These are phyloP conservation scores for Athene cunicularia DNA, from an alignment of 2,113 vertebrate genomes.

Conservation along the genomic window DNA sequence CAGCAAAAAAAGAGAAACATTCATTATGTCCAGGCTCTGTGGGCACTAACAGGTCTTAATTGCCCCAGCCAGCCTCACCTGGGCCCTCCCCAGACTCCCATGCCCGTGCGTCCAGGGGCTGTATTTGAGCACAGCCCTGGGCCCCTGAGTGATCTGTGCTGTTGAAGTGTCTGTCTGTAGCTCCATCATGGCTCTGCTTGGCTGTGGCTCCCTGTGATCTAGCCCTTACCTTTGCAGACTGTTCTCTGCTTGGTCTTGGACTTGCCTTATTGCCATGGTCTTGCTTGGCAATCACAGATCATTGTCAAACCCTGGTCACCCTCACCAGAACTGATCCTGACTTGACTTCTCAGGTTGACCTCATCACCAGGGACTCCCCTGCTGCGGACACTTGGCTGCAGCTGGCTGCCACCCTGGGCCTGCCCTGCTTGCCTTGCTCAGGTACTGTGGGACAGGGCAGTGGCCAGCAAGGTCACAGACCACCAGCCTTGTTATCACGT, in stretches of 20 bases:
- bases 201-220: neutral
- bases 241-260: neutral
- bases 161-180: rapidly evolving
- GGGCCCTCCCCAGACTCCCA: rapidly evolving
- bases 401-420: neutral
- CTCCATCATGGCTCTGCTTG: rapidly evolving
- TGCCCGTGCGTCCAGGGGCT: neutral
- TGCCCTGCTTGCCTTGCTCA: neutral
- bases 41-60: neutral
- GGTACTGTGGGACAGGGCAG: neutral
- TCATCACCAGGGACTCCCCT: too few relatives aligned
- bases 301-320: rapidly evolving
- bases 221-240: neutral
- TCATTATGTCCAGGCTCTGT: neutral
- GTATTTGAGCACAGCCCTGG: neutral
- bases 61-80: neutral
- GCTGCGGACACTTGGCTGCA: neutral
- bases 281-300: neutral
- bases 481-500: neutral
- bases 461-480: neutral
- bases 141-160: rapidly evolving
- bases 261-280: neutral
- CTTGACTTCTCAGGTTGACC: neutral
- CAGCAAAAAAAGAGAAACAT: neutral
- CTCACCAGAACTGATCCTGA: neutral